Conservation (phyloP, 1,140 invertebrate genomes). For the Aphis gossypii region DNA sequence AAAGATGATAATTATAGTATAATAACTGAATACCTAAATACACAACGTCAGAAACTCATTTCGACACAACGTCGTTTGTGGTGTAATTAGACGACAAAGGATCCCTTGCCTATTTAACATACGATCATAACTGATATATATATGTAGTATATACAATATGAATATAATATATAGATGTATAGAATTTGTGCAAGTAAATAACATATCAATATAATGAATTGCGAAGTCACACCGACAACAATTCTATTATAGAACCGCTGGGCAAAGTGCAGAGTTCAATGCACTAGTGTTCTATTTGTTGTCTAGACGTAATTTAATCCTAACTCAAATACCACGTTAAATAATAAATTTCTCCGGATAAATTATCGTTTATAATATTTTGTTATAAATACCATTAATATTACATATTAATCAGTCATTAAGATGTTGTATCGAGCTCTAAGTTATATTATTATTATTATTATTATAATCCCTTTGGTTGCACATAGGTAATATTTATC, state of each 20-base stretch:
- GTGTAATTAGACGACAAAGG: constrained; percentile 30
- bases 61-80: neutral
- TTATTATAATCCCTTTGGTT: neutral
- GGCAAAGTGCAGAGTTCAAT: neutral
- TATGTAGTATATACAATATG: neutral
- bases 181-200: neutral
- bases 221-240: neutral
- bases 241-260: neutral
- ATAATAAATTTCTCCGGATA: neutral
- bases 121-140: neutral
- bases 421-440: neutral
- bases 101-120: neutral
- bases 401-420: neutral
- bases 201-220: neutral
- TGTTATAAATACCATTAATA: neutral
- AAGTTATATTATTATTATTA: neutral
- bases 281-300: neutral
- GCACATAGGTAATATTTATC: neutral
- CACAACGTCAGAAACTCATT: constrained; percentile 12
- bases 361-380: neutral
- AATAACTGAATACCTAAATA: constrained; percentile 33
- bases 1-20: constrained; percentile 44
- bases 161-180: neutral
- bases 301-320: constrained; percentile 44
- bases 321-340: neutral